These are phyloP conservation scores for Porites australiensis DNA, from an alignment of 64 coral and sea anemone species.

Conservation along the genomic window DNA sequence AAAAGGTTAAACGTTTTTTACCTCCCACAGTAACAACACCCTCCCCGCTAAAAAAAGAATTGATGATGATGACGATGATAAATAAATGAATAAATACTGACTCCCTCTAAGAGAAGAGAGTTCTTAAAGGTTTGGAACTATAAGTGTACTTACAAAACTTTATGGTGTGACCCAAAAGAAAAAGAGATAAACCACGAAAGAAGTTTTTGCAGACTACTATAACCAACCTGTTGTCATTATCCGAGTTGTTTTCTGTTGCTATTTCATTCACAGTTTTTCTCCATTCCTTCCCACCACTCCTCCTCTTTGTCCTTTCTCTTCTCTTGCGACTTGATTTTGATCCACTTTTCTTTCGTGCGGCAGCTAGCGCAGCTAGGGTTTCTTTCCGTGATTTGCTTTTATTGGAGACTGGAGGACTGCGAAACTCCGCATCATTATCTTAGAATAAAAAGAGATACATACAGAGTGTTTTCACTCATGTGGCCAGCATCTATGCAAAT, in stretches of 20 bases:
- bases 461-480: neutral
- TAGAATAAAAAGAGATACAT: neutral
- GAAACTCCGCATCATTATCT: neutral
- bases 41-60: too few relatives aligned
- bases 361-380: conserved; percentile 73
- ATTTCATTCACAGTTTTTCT: conserved; percentile 50
- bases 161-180: neutral
- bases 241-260: neutral
- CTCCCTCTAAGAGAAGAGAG: too few relatives aligned
- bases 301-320: conserved; percentile 47
- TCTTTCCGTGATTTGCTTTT: conserved; percentile 71
- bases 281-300: conserved; percentile 36
- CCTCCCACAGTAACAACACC: too few relatives aligned
- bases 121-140: too few relatives aligned
- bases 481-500: too few relatives aligned
- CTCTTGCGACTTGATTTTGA: conserved; percentile 58
- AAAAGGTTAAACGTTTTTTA: too few relatives aligned
- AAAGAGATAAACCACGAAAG: neutral
- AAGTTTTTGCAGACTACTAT: neutral
- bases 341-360: conserved; percentile 56
- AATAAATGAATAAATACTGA: too few relatives aligned
- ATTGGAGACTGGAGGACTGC: neutral
- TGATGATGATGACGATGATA: too few relatives aligned
- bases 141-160: too few relatives aligned
- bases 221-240: conserved; percentile 35